Base-by-base conservation (phyloP, 2,797 vertebrate species). In the Uromys caudimaculatus region DNA sequence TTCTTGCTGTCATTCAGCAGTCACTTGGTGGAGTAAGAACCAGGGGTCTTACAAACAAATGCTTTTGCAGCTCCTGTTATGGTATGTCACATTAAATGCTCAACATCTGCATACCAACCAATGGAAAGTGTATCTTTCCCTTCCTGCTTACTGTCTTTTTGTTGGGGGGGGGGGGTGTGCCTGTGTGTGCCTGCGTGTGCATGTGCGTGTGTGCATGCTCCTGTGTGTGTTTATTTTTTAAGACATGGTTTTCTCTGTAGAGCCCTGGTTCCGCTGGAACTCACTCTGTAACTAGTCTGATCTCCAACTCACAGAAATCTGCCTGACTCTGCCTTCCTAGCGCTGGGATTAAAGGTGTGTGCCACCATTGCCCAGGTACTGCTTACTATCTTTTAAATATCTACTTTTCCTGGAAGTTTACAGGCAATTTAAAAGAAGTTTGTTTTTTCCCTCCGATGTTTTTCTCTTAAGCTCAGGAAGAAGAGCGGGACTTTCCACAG, bases 401-500 rank as follows among this genome's bases (percentile, higher is more conserved):
- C 35, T 58, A 64, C 6, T 27, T 83, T 96, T 67, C 50, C 29
- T 62, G 29, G 58, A 94, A 93, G 62, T 85, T 86, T 85, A 90
- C 24, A 89, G 89, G 75, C 32, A 87, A 23, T 85, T 92, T 89
- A 75, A 73, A 58, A 90, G 75, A 3, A 6, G 78, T 38, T 11
- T 96, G 54, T 62, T 87, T 71, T 54, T 50, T 71, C 35, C 71
- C 75, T 92, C 73, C 87, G 62, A 73, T 73, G 78, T 8, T 76
- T 86, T 95, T 91, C 92, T 24, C 81, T 50, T 71, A 97, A 96
- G 92, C 73, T 94, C 93, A 95, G 58, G 79, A 92, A 89, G 50
- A 64, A 87, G 90, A 89, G 50, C 90, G 83, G 83, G 82, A 96
- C 94, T 97, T 97, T 96, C 95, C 94, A 95, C 64, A 94, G 69